These are phyloP conservation scores for Drosophila lacicola DNA, from an alignment of 2,888 invertebrate species.

Conservation along the genomic window DNA sequence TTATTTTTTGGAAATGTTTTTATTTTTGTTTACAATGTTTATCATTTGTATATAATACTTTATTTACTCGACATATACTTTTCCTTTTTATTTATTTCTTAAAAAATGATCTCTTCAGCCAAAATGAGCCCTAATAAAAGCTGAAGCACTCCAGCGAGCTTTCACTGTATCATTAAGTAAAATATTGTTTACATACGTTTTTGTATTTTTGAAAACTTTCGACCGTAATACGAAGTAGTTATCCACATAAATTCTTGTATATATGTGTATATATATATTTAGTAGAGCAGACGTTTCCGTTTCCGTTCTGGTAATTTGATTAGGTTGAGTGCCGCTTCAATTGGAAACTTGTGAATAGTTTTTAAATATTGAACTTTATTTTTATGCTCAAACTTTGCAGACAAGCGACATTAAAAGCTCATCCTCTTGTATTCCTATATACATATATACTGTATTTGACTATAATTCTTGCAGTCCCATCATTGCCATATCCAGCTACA, in stretches of 20 bases:
- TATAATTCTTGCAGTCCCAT: conserved; percentile 89
- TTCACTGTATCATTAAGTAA: conserved; percentile 28
- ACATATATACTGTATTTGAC: conserved; percentile 6
- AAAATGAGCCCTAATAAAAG: no score
- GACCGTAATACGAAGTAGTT: conserved; percentile 26
- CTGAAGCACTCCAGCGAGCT: not conserved
- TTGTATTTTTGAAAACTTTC: conserved; percentile 13
- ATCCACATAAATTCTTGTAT: conserved; percentile 21
- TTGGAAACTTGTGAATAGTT: conserved; percentile 55
- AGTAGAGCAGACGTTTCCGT: conserved; percentile 62
- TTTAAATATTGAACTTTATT: conserved; percentile 54
- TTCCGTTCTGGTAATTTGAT: conserved; percentile 67
- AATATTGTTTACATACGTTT: conserved; percentile 34
- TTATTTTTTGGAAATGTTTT: no score
- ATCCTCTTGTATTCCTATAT: conserved; percentile 6
- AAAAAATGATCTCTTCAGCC: no score
- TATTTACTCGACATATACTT: no score
- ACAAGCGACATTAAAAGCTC: conserved; percentile 45
- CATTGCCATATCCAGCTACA: conserved; percentile 91
- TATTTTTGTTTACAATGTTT: no score
- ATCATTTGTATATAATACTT: no score
- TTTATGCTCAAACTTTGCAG: conserved; percentile 61
- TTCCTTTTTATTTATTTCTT: no score
- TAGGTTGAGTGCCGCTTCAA: conserved; percentile 63
- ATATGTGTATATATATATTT: conserved; percentile 23